Evolutionary conservation across 1,140 invertebrate genomes (phyloP).

Genomic region (Vollenhovia emeryi): DNA sequence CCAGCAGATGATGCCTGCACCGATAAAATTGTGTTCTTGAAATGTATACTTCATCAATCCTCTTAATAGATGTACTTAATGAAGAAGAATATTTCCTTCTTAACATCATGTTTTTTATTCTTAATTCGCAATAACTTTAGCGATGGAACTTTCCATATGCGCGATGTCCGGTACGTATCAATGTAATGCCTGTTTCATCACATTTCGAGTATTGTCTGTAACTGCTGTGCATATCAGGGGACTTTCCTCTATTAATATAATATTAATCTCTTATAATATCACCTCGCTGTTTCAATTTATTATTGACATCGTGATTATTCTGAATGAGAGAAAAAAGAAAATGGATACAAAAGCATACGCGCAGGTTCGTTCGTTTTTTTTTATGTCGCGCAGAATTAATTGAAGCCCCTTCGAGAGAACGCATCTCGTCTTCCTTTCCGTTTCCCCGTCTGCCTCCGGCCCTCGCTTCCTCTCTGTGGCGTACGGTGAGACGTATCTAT

Average conservation of each 20-base stretch:
- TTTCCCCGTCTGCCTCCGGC: conserved; percentile 29
- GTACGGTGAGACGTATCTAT: conserved; percentile 35
- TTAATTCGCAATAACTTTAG: too few species aligned
- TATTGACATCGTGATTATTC: neutral
- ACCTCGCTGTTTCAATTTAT: neutral
- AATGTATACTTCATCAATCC: too few species aligned
- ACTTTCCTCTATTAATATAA: neutral
- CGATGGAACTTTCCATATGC: too few species aligned
- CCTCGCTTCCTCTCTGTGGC: conserved; percentile 11
- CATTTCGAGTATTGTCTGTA: too few species aligned
- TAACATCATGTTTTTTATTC: too few species aligned
- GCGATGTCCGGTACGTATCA: too few species aligned
- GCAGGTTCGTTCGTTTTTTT: conserved; percentile 9
- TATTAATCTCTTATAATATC: neutral
- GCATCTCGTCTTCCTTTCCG: neutral
- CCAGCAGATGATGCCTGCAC: too few species aligned
- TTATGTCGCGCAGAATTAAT: conserved; percentile 34
- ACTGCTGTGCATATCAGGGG: too few species aligned
- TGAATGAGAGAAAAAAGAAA: neutral
- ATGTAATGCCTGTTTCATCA: too few species aligned
- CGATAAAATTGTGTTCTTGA: too few species aligned
- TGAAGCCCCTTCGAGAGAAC: conserved; percentile 16
- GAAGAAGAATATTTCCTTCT: too few species aligned
- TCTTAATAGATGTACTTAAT: too few species aligned
- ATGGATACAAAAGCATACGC: neutral